Conservation (phyloP, 2,113 vertebrate genomes). For the Sciurus niger region DNA sequence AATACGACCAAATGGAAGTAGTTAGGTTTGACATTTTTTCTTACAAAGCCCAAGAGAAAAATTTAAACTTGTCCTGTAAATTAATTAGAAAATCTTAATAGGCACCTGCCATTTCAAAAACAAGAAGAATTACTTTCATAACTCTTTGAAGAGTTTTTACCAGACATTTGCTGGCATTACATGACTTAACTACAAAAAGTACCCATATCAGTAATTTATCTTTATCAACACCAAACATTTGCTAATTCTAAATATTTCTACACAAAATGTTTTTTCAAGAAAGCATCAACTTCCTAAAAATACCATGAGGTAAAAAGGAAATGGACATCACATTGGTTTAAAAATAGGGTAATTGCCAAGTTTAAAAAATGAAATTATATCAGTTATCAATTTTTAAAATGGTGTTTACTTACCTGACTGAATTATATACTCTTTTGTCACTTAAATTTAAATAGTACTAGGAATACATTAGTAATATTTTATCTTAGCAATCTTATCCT, state of each 20-base stretch:
- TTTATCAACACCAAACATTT: slow-evolving; percentile 14
- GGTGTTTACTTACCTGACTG: neutral
- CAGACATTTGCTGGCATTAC: neutral
- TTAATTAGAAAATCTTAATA: slow-evolving; percentile 55
- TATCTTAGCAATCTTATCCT: neutral
- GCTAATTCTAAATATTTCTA: neutral
- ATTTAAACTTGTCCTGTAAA: neutral
- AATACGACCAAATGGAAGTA: slow-evolving; percentile 23
- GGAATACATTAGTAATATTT: neutral
- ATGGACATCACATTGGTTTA: neutral
- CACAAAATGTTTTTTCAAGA: slow-evolving; percentile 17
- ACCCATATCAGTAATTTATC: neutral
- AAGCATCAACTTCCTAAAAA: neutral
- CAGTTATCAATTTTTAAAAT: neutral
- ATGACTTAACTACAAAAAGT: neutral
- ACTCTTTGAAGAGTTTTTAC: slow-evolving; percentile 32
- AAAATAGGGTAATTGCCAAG: neutral
- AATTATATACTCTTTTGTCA: neutral
- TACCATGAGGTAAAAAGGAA: neutral
- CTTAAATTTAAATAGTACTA: slow-evolving; percentile 39
- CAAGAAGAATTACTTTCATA: slow-evolving; percentile 23
- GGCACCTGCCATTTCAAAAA: slow-evolving; percentile 42
- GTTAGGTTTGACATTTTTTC: neutral
- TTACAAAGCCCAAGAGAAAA: slow-evolving; percentile 53
- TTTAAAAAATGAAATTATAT: neutral